Base-by-base conservation (phyloP, 2,888 invertebrate genomes). In the Chrysolina haemoptera region DNA sequence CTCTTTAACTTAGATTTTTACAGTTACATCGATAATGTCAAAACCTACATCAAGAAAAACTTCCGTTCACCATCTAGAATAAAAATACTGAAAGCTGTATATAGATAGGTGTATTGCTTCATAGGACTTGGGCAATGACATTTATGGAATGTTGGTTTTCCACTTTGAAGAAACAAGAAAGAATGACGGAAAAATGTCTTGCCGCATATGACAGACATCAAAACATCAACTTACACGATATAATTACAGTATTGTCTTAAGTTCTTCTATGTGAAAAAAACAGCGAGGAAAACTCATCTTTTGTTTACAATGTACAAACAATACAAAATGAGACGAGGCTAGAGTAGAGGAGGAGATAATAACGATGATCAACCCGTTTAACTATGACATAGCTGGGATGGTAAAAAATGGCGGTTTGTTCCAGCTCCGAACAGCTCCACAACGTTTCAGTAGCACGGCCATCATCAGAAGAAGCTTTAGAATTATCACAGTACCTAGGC, bases 91-190 rank as follows among this genome's bases (percentile, higher is more conserved):
- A 79, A 77, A 81, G 81, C 81, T 80, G 78, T 71, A 69, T 74
- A 69, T 73, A 73, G 50, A 76, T 76, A 76, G 78, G 80, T 81
- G 82, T 82, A 83, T 82, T 82, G 83, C 82, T 83, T 82, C 81
- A 78, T 81, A 83, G 81, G 82, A 83, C 79, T 81, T 77, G 78
- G 78, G 80, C 79, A 82, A 81, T 80, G 78, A 81, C 80, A 83
- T 76, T 79, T 79, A 82, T 83, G 83, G 83, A 83, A 83, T 83
- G 83, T 83, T 78, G 76, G 79, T 68, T 80, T 81, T 81, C 80
- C 81, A 82, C 80, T 72, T 79, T 76, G 62, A 74, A 71, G 59
- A 69, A 76, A 74, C 63, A 62, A 43, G 27, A 63, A 22, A 59
- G 46, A 62, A 62, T 27, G 14, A 22, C n/a, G 27, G 10, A 53